phyloP scores from a whole-genome alignment of 2,797 vertebrate species.

The Catamblyrhynchus diadema region DNA sequence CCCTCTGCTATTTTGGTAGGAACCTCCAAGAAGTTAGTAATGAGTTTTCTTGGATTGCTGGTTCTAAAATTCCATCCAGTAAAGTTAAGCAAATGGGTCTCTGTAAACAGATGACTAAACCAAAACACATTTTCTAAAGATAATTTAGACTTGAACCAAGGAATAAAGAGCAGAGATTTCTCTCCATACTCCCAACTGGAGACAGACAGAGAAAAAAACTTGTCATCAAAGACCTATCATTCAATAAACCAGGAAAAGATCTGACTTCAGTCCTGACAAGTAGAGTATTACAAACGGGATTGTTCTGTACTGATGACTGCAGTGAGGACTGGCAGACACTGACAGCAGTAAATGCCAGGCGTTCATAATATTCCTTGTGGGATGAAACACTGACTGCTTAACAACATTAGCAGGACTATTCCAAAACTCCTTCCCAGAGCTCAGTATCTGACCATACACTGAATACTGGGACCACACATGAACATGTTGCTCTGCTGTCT shows the following conservation, averaged over 20 bases:
- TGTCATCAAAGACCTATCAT: neutral
- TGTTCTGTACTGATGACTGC: neutral
- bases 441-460: neutral
- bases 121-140: constrained; percentile 24
- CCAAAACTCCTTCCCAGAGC: constrained; percentile 19
- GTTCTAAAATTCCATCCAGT: constrained; percentile 3
- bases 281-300: neutral
- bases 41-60: neutral
- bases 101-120: constrained; percentile 8
- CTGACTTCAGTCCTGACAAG: neutral
- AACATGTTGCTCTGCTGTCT: neutral
- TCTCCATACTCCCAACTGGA: neutral
- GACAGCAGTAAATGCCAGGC: neutral
- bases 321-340: neutral
- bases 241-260: neutral
- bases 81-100: neutral
- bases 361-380: constrained; percentile 10
- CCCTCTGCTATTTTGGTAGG: neutral
- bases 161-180: neutral
- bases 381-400: neutral
- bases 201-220: neutral
- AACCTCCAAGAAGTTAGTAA: neutral
- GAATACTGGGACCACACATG: constrained; percentile 55
- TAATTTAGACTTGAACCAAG: neutral
- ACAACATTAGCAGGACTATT: neutral